phyloP scores from a whole-genome alignment of 2,113 vertebrate species.

The Zosterops hypoxanthus region DNA sequence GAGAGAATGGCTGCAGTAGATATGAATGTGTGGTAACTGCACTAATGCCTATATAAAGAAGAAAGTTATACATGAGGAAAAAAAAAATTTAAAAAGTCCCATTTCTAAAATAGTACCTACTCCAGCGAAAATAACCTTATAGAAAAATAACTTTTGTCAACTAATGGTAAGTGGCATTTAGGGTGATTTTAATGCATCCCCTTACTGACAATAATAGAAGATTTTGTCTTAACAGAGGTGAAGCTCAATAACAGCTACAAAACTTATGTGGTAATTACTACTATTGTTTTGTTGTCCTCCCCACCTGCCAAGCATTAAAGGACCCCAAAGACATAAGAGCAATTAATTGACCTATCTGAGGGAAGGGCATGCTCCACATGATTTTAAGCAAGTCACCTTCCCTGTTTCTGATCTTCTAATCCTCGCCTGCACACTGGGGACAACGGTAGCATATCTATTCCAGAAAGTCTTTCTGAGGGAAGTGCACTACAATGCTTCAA shows the following conservation, averaged over 20 bases:
- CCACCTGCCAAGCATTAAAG: background rate
- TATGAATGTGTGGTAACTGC: conserved; percentile 38
- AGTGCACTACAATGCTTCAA: background rate
- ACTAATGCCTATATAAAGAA: conserved; percentile 23
- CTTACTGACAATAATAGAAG: background rate
- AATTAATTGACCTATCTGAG: background rate
- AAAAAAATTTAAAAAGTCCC: background rate
- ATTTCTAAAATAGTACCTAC: background rate
- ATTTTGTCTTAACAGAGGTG: background rate
- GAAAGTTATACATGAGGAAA: conserved; percentile 7
- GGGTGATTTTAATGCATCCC: background rate
- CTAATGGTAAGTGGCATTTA: background rate
- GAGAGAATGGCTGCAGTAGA: conserved; percentile 36
- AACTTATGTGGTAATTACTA: background rate
- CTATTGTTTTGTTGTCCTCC: background rate
- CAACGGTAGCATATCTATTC: background rate
- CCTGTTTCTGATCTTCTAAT: background rate
- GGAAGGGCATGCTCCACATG: background rate
- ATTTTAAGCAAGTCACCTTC: background rate
- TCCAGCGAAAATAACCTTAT: background rate
- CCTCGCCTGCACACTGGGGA: background rate
- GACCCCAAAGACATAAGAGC: background rate
- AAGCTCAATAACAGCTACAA: background rate
- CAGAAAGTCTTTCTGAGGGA: background rate
- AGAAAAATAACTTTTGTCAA: background rate